Evolutionary conservation across 2,888 invertebrate genomes (phyloP), one percentile per base, ranked within the genome.

Genomic region (Eurois occulta): DNA sequence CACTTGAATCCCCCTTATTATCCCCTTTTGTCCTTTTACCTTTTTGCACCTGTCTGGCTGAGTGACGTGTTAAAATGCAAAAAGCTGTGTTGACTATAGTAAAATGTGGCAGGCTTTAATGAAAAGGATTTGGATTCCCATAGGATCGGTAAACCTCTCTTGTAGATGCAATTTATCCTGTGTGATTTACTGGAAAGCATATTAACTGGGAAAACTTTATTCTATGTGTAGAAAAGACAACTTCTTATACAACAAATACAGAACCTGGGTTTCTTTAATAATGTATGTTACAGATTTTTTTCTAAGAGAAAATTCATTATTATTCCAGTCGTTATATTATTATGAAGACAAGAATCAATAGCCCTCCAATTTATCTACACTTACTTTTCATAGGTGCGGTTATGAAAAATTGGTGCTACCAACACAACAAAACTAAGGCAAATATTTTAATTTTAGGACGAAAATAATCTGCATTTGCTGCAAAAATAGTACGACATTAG

Each of bases 11-110:
- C 90, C 89, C 90, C 91, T 94, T 93, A 92, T 93, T 93, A 93
- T 92, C 91, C 92, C 83, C 94, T 92, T 94, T 94, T 94, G 93
- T 94, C 90, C 92, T 92, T 92, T 92, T 92, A 87, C 90, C 91
- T 92, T 92, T 92, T 93, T 92, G 90, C 93, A 93, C 93, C 93
- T 94, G 92, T 91, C 91, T 91, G 87, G 88, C 82, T 84, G 85
- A 85, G 82, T 85, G 88, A 86, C 85, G 87, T 85, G 85, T 87
- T 85, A 85, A 87, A 87, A 87, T 86, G 83, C 80, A 84, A 81
- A 84, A 88, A 85, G 70, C 84, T 75, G 84, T 79, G 83, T 83
- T 82, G 86, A 83, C 85, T 85, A 73, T 65, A 83, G 70, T 84
- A 75, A 83, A 81, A 81, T 68, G 52, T 81, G 41, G 67, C 46